Evolutionary conservation across 2,888 invertebrate genomes (phyloP).

Genomic region (Uloborus plumipes): DNA sequence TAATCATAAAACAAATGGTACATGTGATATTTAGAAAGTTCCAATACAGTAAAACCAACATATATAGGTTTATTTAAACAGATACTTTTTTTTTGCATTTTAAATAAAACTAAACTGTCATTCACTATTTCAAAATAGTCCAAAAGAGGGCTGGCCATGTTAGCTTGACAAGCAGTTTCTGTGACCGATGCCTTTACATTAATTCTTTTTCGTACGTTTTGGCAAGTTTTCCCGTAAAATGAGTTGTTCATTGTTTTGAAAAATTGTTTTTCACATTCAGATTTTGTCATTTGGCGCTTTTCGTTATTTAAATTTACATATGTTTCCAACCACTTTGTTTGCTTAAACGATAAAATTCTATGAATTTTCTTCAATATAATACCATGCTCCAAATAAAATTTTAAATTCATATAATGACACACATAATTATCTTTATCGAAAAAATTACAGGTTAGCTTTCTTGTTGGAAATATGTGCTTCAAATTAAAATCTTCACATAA

Average conservation of each 20-base stretch:
- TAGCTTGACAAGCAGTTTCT: neutral
- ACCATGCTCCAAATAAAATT: neutral
- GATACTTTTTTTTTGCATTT: no score
- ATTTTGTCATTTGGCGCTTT: neutral
- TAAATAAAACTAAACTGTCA: neutral
- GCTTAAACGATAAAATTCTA: constrained; percentile 4
- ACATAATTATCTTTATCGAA: neutral
- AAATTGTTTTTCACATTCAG: neutral
- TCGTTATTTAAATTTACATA: constrained; percentile 6
- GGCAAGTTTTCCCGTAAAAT: neutral
- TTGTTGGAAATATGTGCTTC: neutral
- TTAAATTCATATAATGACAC: neutral
- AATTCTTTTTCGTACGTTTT: neutral
- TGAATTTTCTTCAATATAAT: neutral
- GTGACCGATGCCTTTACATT: neutral
- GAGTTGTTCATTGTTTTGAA: constrained; percentile 1
- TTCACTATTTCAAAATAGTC: neutral
- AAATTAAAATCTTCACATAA: neutral
- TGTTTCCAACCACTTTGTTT: neutral
- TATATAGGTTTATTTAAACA: no score
- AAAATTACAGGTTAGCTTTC: neutral
- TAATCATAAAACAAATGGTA: no score
- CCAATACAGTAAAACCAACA: no score
- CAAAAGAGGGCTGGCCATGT: neutral
- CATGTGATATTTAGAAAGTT: no score